Evolutionary conservation across 2,113 vertebrate species (phyloP), one percentile per base, ranked within the genome.

Genomic region (Sorex araneus): DNA sequence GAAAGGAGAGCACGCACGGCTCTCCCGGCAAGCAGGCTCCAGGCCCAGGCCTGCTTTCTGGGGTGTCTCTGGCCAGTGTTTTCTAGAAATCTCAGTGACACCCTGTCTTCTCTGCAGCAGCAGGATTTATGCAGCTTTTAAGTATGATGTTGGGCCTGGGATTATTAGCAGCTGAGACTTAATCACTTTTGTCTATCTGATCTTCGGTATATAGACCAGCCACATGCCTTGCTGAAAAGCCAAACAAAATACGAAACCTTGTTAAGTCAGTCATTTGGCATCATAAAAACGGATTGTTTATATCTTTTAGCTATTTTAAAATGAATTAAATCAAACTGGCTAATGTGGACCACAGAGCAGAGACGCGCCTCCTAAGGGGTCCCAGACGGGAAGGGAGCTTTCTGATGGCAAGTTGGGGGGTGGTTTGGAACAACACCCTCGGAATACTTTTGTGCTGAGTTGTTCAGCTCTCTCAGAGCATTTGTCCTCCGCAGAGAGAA

Each of bases 401-500:
- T 28, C 84, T 69, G 60, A 74, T 23, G 16, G 32, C 60, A 25
- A 40, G 67, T 27, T 36, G 32, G 69, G 2, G 81, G 78, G 25
- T 8, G 12, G 15, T 60, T 60, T 2, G 57, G 21, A 16, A 23
- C 45, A 69, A 80, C 82, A 23, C 23, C 27, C 77, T 95, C 15
- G n/a, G 4, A n/a, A 15, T 43, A 15, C 43, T 19, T 27, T 57
- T 0, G 3, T 57, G 32, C 71, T 43, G 80, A 64, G 76, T 64
- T 66, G 87, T 70, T 96, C 57, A 90, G 73, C 80, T 91, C 73
- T 92, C 82, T 94, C 15, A 95, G 89, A 86, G 13, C 75, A 40
- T 89, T 91, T 92, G 91, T 94, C 92, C 87, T 92, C 94, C 47
- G 90, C 89, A 94, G 86, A 91, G 73, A 91, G 64, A 89, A 96